These are phyloP conservation scores for Drosophila willistoni DNA, from an alignment of 1,140 invertebrate genomes.

Conservation along the genomic window DNA sequence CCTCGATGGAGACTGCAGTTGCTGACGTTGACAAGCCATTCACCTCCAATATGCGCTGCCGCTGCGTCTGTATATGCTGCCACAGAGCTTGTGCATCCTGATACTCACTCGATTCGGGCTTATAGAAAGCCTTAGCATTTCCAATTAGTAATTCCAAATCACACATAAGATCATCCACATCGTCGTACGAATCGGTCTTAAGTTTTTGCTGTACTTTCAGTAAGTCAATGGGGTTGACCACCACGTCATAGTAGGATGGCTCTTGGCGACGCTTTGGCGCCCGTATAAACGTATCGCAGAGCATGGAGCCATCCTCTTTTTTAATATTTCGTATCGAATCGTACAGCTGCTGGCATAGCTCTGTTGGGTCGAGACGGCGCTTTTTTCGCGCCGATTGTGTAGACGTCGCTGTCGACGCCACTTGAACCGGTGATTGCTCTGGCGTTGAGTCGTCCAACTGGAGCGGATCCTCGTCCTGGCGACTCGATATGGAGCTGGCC, in stretches of 20 bases:
- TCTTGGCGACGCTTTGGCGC: constrained; percentile 96
- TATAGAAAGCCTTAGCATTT: constrained; percentile 97
- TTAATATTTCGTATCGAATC: constrained; percentile 95
- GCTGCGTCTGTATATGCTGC: constrained; percentile 89
- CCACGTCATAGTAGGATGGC: constrained; percentile 95
- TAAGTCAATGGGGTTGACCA: constrained; percentile 96
- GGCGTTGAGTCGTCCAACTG: constrained; percentile 83
- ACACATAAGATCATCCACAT: constrained; percentile 92
- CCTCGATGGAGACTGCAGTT: constrained; percentile 34
- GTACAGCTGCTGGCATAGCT: constrained; percentile 96
- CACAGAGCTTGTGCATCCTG: constrained; percentile 96
- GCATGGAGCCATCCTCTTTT: constrained; percentile 94
- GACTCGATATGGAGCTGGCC: constrained; percentile 77
- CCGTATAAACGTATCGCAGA: constrained; percentile 97
- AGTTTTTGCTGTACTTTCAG: constrained; percentile 96
- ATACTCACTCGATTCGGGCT: constrained; percentile 92
- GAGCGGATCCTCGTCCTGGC: constrained; percentile 79
- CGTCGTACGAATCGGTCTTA: constrained; percentile 96
- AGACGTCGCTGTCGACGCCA: constrained; percentile 29
- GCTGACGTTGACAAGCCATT: constrained; percentile 36
- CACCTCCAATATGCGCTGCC: constrained; percentile 84
- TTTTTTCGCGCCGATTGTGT: constrained; percentile 75
- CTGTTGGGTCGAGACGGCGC: constrained; percentile 84
- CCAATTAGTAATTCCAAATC: constrained; percentile 95
- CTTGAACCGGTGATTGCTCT: constrained; percentile 85